Evolutionary conservation across 2,888 invertebrate genomes (phyloP).

Genomic region (Eristalis pertinax): DNA sequence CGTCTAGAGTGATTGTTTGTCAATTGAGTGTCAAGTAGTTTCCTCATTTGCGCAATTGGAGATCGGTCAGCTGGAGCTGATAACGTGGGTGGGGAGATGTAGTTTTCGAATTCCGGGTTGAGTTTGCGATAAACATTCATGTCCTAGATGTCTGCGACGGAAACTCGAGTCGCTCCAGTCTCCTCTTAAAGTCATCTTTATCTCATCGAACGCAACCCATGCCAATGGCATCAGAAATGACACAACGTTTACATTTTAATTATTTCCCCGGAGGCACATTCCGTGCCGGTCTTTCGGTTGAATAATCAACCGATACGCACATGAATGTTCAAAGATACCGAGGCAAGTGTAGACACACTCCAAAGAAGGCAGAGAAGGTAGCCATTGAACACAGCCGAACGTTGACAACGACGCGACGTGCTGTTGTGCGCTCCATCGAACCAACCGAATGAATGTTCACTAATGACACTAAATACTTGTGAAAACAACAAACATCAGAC

Average conservation of each 20-base stretch:
- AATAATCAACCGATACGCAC: neutral
- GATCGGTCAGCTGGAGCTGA: neutral
- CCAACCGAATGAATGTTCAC: neutral
- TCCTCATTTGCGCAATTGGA: conserved; percentile 9
- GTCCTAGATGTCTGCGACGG: neutral
- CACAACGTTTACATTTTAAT: conserved; percentile 1
- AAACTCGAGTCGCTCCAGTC: neutral
- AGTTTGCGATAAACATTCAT: neutral
- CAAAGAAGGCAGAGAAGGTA: neutral
- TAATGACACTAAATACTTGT: neutral
- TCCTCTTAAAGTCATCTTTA: too few relatives aligned
- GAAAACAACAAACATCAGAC: neutral
- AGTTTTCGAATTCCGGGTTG: neutral
- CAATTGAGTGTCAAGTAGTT: neutral
- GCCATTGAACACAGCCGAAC: neutral
- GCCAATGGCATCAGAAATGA: neutral
- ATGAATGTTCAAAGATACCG: neutral
- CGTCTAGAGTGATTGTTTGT: conserved; percentile 29
- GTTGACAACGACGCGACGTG: neutral
- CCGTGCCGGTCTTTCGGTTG: neutral
- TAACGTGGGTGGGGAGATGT: neutral
- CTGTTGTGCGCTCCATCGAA: neutral
- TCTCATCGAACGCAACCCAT: neutral
- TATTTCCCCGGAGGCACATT: neutral
- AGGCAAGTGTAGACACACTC: neutral